These are phyloP conservation scores for Heteromyza rotundicornis DNA, from an alignment of 2,888 invertebrate genomes.

Conservation along the genomic window DNA sequence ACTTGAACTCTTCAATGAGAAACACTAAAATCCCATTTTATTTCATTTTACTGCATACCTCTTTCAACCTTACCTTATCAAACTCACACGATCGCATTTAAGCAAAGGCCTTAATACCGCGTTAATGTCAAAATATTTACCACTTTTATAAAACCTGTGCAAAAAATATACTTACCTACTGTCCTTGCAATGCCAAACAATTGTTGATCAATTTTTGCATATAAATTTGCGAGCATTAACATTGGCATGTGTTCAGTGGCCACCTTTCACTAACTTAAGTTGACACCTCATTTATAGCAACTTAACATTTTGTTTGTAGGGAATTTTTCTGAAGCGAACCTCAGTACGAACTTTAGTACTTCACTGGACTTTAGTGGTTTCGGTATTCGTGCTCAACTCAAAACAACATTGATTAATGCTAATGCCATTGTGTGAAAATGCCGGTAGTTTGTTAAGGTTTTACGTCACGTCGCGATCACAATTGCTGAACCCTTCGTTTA, in stretches of 20 bases:
- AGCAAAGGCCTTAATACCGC: neutral
- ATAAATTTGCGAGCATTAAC: constrained; percentile 46
- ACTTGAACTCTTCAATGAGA: neutral
- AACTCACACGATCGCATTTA: neutral
- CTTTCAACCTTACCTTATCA: no score
- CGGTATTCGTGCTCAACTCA: neutral
- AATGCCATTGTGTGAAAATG: constrained; percentile 52
- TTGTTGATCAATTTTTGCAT: constrained; percentile 23
- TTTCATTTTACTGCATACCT: no score
- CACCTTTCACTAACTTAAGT: constrained; percentile 57
- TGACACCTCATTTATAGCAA: constrained; percentile 51
- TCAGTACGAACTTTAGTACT: no score
- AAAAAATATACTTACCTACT: no score
- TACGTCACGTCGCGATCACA: neutral
- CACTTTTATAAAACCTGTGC: neutral
- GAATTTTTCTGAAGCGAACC: no score
- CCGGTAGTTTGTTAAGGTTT: constrained; percentile 37
- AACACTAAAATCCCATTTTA: neutral
- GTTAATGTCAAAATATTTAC: constrained; percentile 19
- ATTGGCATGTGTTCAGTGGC: constrained; percentile 15
- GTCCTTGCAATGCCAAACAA: constrained; percentile 2
- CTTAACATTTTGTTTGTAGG: no score
- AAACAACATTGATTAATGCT: constrained; percentile 52
- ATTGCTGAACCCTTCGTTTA: neutral
- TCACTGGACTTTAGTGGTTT: no score